Evolutionary conservation across 2,797 vertebrate genomes (phyloP).

Genomic region (Myotis pilosus): DNA sequence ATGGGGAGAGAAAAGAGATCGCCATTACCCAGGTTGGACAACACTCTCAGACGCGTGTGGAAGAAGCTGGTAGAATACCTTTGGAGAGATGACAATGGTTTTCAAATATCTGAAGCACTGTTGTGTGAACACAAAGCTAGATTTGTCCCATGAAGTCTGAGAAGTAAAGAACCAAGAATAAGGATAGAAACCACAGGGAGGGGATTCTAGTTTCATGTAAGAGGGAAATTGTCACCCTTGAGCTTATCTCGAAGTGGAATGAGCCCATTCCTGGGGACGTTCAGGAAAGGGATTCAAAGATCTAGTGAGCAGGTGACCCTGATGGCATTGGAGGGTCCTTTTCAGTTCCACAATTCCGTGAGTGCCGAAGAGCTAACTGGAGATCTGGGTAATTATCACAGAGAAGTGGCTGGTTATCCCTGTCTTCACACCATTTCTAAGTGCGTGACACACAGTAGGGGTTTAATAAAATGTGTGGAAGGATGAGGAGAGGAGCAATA

Average conservation of each 20-base stretch:
- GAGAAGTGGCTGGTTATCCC: neutral
- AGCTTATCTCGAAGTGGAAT: neutral
- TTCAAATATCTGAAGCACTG: neutral
- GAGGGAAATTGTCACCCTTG: neutral
- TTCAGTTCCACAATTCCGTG: neutral
- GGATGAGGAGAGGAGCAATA: neutral
- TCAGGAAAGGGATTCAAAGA: neutral
- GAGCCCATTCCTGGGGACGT: neutral
- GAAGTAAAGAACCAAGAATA: neutral
- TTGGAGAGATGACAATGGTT: neutral
- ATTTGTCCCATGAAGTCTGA: neutral
- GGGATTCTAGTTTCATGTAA: neutral
- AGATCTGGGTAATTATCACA: neutral
- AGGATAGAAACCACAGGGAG: neutral
- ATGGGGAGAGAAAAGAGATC: neutral
- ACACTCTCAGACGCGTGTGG: neutral
- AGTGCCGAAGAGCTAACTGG: no score
- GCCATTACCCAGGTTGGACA: neutral
- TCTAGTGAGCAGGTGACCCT: neutral
- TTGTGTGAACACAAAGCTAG: neutral
- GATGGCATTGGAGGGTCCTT: neutral
- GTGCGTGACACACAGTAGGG: neutral
- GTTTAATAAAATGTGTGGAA: neutral
- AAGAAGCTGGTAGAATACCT: neutral
- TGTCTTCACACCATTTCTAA: neutral